phyloP scores from a whole-genome alignment of 2,797 vertebrate species.

The Melopsittacus undulatus region DNA sequence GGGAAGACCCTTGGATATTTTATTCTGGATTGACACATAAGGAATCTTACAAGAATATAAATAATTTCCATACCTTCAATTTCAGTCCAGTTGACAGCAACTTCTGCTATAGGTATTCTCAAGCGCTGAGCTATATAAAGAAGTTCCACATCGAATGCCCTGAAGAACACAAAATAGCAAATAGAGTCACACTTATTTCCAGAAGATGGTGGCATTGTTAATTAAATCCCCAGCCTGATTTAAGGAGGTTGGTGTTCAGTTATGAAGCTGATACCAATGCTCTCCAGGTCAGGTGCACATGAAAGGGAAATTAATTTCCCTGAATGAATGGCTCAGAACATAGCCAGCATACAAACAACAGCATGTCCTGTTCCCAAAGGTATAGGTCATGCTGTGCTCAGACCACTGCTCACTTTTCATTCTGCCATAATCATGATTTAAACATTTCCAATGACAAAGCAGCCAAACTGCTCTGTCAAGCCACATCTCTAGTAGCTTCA shows the following conservation, averaged over 20 bases:
- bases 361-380: not conserved
- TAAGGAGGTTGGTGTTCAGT: not conserved
- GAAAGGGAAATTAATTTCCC: slow-evolving; percentile 9
- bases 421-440: not conserved
- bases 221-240: slow-evolving; percentile 28
- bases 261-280: not conserved
- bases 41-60: not conserved
- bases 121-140: slow-evolving; percentile 93
- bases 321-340: not conserved
- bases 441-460: not conserved
- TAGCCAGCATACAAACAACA: not conserved
- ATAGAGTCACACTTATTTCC: slow-evolving; percentile 26
- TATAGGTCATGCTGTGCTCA: not conserved
- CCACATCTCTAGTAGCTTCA: not conserved
- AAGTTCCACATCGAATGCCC: slow-evolving; percentile 98
- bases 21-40: not conserved
- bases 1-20: not conserved
- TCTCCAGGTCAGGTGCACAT: not conserved
- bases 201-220: not conserved
- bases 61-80: slow-evolving; percentile 87
- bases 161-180: slow-evolving; percentile 69
- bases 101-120: slow-evolving; percentile 92
- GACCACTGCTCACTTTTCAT: not conserved
- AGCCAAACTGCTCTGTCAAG: not conserved
- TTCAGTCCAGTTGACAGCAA: slow-evolving; percentile 99